Base-by-base conservation (phyloP, 1,140 invertebrate genomes). In the Parasteatoda tepidariorum region DNA sequence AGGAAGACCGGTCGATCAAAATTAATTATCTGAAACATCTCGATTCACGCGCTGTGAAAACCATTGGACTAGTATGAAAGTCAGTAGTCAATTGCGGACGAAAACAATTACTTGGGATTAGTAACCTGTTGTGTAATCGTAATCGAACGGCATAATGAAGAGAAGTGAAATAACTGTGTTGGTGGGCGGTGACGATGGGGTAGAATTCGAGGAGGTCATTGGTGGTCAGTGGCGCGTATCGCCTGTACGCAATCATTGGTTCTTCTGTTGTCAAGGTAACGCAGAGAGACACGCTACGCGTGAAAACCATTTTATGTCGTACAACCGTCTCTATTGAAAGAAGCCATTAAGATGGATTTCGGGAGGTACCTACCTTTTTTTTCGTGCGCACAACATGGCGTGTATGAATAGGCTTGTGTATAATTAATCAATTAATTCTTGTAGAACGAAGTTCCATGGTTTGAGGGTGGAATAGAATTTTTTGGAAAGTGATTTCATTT, bases 121-220 rank as follows among this genome's bases (percentile, higher is more conserved):
- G 38, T 41, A 41, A 41, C 38, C 38, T 41, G 38, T 41, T 41
- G 38, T 41, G 38, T 41, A 41, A 41, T 41, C 38, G 38, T 41
- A 71, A 71, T 71, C 33, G 48, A 71, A 71, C 68, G n/a, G 68
- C 68, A 71, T 71, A 75, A 75, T 75, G 71, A 75, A 75, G 55
- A 59, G 22, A 24, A 18, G 55, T n/a, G 22, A n/a, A 59, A 59
- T 59, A n/a, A 59, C 5, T 59, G 55, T 24, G 57, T 15, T 11
- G 59, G 55, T 48, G 67, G 68, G 26, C 41, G 68, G 68, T 6
- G 68, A 31, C 48, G 24, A 24, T 15, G 28, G 61, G 61, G 34
- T 9, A 22, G 61, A 30, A 31, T 59, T 18, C 15, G 55, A 18
- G 6, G 5, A 5, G 30, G 57, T 59, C 33, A 76, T 76, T 76